These are phyloP conservation scores for Sesamia nonagrioides DNA, from an alignment of 1,140 invertebrate genomes.

Conservation along the genomic window DNA sequence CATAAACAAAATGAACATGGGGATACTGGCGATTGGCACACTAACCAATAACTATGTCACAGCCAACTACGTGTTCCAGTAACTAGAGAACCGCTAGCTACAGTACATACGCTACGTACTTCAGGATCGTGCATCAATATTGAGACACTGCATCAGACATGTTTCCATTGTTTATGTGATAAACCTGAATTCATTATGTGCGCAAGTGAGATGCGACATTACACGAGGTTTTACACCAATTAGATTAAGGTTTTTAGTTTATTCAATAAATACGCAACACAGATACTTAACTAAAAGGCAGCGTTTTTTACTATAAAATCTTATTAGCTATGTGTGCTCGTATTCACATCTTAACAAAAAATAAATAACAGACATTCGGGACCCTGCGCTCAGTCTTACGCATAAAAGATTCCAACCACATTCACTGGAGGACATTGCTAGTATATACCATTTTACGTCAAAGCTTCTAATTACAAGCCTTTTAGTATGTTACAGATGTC, in stretches of 20 bases:
- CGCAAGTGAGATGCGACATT: slow-evolving; percentile 22
- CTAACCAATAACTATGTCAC: slow-evolving; percentile 49
- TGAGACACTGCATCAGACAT: slow-evolving; percentile 2
- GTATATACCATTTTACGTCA: slow-evolving; percentile 34
- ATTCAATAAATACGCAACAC: slow-evolving; percentile 71
- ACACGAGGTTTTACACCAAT: slow-evolving; percentile 20
- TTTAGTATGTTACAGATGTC: slow-evolving; percentile 28
- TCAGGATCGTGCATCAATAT: slow-evolving; percentile 37
- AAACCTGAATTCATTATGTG: slow-evolving; percentile 4
- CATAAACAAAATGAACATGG: slow-evolving; percentile 27
- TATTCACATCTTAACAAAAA: slow-evolving; percentile 51
- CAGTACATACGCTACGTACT: slow-evolving; percentile 13
- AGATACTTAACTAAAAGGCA: slow-evolving; percentile 73
- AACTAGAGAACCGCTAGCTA: slow-evolving; percentile 39
- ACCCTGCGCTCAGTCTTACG: slow-evolving; percentile 72
- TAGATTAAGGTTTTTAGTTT: slow-evolving; percentile 38
- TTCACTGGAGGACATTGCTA: slow-evolving; percentile 37
- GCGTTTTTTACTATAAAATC: slow-evolving; percentile 66
- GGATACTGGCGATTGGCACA: slow-evolving; percentile 29
- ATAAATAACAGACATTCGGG: slow-evolving; percentile 59
- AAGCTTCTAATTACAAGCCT: slow-evolving; percentile 19
- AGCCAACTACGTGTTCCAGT: slow-evolving; percentile 59
- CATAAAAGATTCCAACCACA: slow-evolving; percentile 48
- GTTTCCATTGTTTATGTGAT: slow-evolving; percentile 14
- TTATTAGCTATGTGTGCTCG: slow-evolving; percentile 64